Evolutionary conservation across 2,888 invertebrate species (phyloP), one percentile per base, ranked within the genome.

Genomic region (Papilio gigon): DNA sequence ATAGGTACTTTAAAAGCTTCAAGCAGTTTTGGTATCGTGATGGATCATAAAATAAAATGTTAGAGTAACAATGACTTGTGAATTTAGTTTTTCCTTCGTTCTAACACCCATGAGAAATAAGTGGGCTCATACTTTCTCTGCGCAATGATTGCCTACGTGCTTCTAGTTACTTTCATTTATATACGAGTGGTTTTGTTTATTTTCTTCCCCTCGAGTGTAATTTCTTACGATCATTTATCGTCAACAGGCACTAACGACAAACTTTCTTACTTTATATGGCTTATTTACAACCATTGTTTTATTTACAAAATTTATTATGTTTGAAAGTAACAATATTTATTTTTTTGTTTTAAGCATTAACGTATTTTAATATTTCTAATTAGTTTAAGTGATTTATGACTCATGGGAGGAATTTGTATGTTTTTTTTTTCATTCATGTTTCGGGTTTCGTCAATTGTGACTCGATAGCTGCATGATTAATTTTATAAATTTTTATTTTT

Each of bases 81-180:
- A 44, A 68, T 56, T 63, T 68, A 72, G 65, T 64, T 56, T 68
- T 27, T 59, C 71, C 33, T 59, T 64, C 30, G 65, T 59, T 60
- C 64, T 60, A 65, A 64, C 59, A 65, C 77, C 75, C 75, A 44
- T 62, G 75, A 77, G 78, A 90, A 90, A 90, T 90, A 90, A 88
- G 84, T 89, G 82, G 75, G 78, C 84, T 83, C 82, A 83, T 86
- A 88, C 84, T 89, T 89, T 88, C 88, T 89, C 90, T 90, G 89
- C 89, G 88, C 89, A 90, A 91, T 90, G 89, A 91, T 90, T 90
- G 89, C 88, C 87, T 89, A 89, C 89, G 88, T 91, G 89, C 83
- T 85, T 82, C 84, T 89, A 88, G 88, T 90, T 89, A 89, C 64
- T 68, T 65, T 60, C 87, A 87, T 90, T 89, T 90, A 89, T 89